Evolutionary conservation across 2,888 invertebrate species (phyloP).

Genomic region (Zygothrica quintamaculata): DNA sequence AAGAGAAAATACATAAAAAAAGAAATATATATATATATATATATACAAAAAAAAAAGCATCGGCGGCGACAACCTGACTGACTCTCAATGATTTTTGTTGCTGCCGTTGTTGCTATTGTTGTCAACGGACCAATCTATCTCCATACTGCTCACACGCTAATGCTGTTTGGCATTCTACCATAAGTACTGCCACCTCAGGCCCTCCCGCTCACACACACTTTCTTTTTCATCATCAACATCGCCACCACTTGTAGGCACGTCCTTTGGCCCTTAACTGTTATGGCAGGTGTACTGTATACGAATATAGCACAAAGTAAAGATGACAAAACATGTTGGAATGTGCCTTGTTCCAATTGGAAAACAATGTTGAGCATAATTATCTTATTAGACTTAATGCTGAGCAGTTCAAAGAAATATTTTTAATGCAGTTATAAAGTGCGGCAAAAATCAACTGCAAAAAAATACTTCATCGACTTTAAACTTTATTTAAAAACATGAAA

Average conservation of each 20-base stretch:
- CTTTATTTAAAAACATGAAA: too few species aligned
- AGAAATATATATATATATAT: too few species aligned
- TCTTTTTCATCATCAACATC: too few species aligned
- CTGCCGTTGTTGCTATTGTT: constrained; percentile 1
- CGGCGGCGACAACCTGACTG: constrained; percentile 12
- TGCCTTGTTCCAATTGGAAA: constrained; percentile 7
- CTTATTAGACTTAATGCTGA: constrained; percentile 9
- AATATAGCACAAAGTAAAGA: constrained; percentile 5
- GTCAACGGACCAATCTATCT: not conserved
- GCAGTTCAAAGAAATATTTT: too few species aligned
- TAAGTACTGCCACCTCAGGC: not conserved
- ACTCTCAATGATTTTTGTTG: constrained; percentile 49
- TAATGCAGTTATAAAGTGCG: too few species aligned
- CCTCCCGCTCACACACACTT: constrained; percentile 10
- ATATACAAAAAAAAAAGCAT: constrained; percentile 62
- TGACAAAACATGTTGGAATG: not conserved
- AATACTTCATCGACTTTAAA: too few species aligned
- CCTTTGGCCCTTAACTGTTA: constrained; percentile 8
- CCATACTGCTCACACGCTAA: constrained; percentile 27
- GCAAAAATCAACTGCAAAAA: too few species aligned
- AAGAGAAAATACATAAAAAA: constrained; percentile 71
- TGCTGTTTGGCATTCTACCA: constrained; percentile 42
- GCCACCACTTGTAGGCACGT: not conserved
- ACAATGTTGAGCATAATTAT: not conserved
- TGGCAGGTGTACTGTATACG: not conserved